These are phyloP conservation scores for Cyrtonyx montezumae DNA, from an alignment of 2,113 vertebrate genomes.

Conservation along the genomic window DNA sequence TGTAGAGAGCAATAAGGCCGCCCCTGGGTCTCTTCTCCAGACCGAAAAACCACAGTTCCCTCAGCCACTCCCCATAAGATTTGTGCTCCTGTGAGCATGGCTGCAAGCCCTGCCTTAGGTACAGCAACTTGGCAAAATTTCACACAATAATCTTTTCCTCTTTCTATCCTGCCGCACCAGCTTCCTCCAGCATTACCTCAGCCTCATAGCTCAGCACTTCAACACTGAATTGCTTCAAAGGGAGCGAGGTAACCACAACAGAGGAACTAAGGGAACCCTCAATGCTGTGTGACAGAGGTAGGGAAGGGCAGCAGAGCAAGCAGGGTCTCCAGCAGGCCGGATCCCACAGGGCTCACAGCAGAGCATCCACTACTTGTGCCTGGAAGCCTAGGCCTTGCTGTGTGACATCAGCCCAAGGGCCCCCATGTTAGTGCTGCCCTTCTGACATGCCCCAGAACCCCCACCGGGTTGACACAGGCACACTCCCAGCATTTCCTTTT, in stretches of 20 bases:
- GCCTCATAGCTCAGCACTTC: not conserved
- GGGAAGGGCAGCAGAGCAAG: accelerated
- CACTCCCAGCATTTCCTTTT: not conserved
- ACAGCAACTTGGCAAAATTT: not conserved
- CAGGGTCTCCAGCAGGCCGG: not conserved
- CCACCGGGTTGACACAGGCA: not conserved
- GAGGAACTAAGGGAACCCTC: not conserved
- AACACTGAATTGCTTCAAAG: not conserved
- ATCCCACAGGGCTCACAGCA: not conserved
- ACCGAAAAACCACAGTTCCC: too few species aligned
- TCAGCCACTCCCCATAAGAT: too few species aligned
- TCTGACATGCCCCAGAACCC: accelerated
- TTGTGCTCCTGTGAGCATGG: too few species aligned
- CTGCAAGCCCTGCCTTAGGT: not conserved
- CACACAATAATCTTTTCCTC: not conserved
- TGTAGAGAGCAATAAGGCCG: too few species aligned
- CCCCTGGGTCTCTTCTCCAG: too few species aligned
- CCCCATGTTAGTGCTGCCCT: not conserved
- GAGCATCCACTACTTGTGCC: not conserved
- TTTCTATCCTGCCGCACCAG: not conserved
- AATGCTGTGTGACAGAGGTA: not conserved
- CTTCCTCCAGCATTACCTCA: not conserved
- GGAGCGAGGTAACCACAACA: not conserved
- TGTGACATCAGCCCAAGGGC: not conserved
- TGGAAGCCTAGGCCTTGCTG: not conserved